A percentile compares a stretch with the other conserved stretches of the same genome.
Evolutionary conservation across 2,113 vertebrate species (phyloP).

Genomic region (Charina bottae): DNA sequence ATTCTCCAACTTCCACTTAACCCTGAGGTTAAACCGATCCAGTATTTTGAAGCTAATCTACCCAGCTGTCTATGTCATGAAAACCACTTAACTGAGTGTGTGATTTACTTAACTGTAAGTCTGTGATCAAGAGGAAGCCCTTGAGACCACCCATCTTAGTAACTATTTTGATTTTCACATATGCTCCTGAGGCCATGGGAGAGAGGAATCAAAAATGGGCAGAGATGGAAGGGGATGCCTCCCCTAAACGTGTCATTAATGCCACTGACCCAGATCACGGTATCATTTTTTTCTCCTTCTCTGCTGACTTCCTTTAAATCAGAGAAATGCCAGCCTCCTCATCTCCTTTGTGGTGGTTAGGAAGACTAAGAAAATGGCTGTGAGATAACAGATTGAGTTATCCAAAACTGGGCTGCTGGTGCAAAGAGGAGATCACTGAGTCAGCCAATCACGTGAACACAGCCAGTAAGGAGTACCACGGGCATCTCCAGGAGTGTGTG

Average conservation of each 20-base stretch:
- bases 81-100: background rate
- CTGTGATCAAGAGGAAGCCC: background rate
- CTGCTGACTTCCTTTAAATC: background rate
- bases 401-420: background rate
- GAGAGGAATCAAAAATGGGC: background rate
- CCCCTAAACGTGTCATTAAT: background rate
- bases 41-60: background rate
- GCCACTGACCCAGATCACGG: background rate
- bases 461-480: background rate
- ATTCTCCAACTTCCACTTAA: background rate
- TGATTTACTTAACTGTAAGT: background rate
- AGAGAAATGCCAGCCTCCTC: background rate
- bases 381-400: background rate
- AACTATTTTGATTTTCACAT: background rate
- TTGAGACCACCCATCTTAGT: background rate
- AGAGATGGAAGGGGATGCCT: background rate
- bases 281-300: background rate
- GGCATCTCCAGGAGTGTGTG: background rate
- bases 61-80: background rate
- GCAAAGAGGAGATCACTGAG: background rate
- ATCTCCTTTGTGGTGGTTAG: background rate
- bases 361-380: background rate
- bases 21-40: background rate
- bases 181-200: background rate
- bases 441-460: background rate